Base-by-base conservation (phyloP, 2,888 invertebrate genomes). In the Harpagoxenus sublaevis region DNA sequence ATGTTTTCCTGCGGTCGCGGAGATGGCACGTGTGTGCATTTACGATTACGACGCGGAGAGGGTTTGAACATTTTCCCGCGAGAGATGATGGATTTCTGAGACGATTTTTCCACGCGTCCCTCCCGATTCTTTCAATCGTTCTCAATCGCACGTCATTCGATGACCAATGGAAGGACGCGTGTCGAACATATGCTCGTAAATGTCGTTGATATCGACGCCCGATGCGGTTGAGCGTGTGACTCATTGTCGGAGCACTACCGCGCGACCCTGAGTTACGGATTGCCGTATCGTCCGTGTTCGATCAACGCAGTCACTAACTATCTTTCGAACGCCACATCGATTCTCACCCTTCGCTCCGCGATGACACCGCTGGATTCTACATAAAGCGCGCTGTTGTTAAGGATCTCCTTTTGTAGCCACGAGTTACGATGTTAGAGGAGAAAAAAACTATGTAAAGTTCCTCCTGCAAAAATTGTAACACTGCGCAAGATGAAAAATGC, bases 131-230 rank as follows among this genome's bases (percentile, higher is more conserved):
- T 6, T 23, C 39, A 12, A 5, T 1, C 60, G 48, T 60, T 81
- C 60, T 51, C 74, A 74, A 60, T 74, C 75, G 74, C 74, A 39
- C 79, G 79, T 81, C 79, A 81, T 62, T 48, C 74, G 79, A 81
- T 48, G 74, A 81, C 75, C 79, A 74, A 74, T 81, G 48, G 79
- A 81, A 81, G 81, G 60, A 74, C 79, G 66, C 68, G 70, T 70
- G 81, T 55, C 81, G 73, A 81, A 87, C 81, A 88, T 87, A 85
- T 87, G 90, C 84, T 85, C 86, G 87, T 89, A 90, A 89, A 90
- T 89, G 86, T 89, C 85, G 85, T 86, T 85, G 89, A 90, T 91
- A 91, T 91, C 90, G 91, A 90, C 88, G 90, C 88, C 77, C 77
- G 86, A 89, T 91, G 90, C 77, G 90, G 90, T 91, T 88, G 83